Base-by-base conservation (phyloP, 2,113 vertebrate species). In the Delphinapterus leucas region DNA sequence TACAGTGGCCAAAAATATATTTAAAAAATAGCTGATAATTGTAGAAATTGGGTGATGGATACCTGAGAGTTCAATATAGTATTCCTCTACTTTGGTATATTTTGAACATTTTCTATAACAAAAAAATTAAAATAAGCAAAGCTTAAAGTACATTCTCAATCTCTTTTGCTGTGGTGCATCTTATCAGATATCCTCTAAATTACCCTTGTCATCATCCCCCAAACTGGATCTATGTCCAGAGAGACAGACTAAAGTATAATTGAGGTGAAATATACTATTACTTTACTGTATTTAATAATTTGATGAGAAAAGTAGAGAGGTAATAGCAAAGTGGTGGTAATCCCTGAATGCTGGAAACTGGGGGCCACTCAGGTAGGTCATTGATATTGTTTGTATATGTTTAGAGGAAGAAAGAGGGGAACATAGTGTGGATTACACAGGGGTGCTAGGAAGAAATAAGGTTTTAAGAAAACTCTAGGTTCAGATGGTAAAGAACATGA, bases 61-160 rank as follows among this genome's bases (percentile, higher is more conserved):
- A 63, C 2, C 41, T 61, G 25, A 58, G n/a, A 61, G 17, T n/a
- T 95, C 13, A 80, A 38, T 83, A 58, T 31, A 79, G 71, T 53
- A 65, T 41, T 41, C 21, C 28, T 85, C 55, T 91, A 81, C 61
- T 68, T 92, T 21, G 26, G 0, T 36, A 47, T 65, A 82, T 94
- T 31, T 81, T 70, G 23, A 77, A 82, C 6, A 55, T 44, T 94
- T 92, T 84, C 25, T 17, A 41, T 87, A 88, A 83, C n/a, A 94
- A 94, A 85, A 74, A 94, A 36, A 53, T 73, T 83, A 80, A 96
- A 90, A 60, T 68, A 71, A 77, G 65, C 76, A 38, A 90, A 95
- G 14, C 61, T 87, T 73, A 88, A 77, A 74, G 14, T 91, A 63
- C 2, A 71, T 41, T 84, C n/a, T 95, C 25, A 93, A 1, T 76